These are phyloP conservation scores for Drosophila ficusphila DNA, from an alignment of 1,140 invertebrate species.

Conservation along the genomic window DNA sequence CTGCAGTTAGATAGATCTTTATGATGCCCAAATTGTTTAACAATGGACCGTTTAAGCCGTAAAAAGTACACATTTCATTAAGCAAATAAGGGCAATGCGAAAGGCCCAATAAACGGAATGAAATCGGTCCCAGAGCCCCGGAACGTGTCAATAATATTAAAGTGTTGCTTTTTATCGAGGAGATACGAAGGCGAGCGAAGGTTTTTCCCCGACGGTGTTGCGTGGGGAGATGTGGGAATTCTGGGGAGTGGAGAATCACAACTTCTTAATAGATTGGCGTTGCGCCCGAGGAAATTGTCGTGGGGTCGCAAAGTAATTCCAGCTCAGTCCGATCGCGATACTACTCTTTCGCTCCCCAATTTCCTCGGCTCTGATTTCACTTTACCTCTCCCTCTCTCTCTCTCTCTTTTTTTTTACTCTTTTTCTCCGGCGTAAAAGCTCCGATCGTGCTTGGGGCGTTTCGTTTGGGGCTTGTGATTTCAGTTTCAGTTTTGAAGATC, in stretches of 20 bases:
- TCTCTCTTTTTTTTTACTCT: constrained; percentile 4
- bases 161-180: constrained; percentile 24
- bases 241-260: constrained; percentile 58
- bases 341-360: not conserved
- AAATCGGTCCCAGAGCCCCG: constrained; percentile 4
- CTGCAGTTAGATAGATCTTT: constrained; percentile 38
- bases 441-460: constrained; percentile 36
- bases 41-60: constrained; percentile 35
- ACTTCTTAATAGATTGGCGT: constrained; percentile 71
- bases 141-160: constrained; percentile 55
- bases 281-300: constrained; percentile 65
- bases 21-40: constrained; percentile 27
- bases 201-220: constrained; percentile 32
- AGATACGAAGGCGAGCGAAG: constrained; percentile 27
- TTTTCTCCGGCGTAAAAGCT: constrained; percentile 46
- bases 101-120: constrained; percentile 14
- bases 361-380: constrained; percentile 2
- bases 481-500: constrained; percentile 76
- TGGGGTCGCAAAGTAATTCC: constrained; percentile 70
- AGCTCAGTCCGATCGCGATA: constrained; percentile 30
- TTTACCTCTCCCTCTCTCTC: not conserved
- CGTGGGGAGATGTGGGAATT: constrained; percentile 5
- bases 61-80: constrained; percentile 34
- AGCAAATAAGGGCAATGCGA: constrained; percentile 46
- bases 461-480: constrained; percentile 57